These are phyloP conservation scores for Folsomia candida DNA, from an alignment of 2,888 invertebrate genomes.

Conservation along the genomic window DNA sequence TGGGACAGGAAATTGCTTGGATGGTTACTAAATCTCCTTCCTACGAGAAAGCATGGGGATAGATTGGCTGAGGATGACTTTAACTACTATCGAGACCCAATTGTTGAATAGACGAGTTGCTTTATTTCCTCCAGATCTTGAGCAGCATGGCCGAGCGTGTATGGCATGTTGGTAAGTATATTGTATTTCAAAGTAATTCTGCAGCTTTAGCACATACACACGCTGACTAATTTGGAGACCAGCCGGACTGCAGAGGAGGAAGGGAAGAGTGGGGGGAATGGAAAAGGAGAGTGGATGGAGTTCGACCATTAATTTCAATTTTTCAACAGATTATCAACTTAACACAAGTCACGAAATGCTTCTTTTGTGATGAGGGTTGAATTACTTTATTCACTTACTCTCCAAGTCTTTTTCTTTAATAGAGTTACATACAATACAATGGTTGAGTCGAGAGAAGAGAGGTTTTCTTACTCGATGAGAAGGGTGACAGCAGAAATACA, in stretches of 20 bases:
- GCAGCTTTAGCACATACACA: no score
- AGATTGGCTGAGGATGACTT: no score
- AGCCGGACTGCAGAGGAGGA: neutral
- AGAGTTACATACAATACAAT: no score
- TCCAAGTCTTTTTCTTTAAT: no score
- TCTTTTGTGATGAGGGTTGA: constrained; percentile 20
- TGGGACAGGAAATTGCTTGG: neutral
- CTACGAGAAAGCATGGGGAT: no score
- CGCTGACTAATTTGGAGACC: neutral
- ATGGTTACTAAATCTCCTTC: neutral
- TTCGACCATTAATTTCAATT: constrained; percentile 44
- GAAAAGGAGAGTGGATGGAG: neutral
- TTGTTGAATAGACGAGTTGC: neutral
- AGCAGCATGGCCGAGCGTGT: neutral
- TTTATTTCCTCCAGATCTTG: neutral
- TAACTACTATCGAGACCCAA: neutral
- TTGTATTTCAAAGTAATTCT: no score
- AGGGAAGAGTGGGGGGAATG: neutral
- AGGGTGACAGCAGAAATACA: no score
- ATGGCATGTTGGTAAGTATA: no score
- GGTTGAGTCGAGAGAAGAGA: no score
- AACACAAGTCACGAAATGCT: constrained; percentile 43
- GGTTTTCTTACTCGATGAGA: no score
- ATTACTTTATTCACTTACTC: constrained; percentile 24
- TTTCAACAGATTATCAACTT: constrained; percentile 36